Evolutionary conservation across 53 echinoderm and acorn worm genomes (phyloP).

Genomic region (Echinarachnius parma): DNA sequence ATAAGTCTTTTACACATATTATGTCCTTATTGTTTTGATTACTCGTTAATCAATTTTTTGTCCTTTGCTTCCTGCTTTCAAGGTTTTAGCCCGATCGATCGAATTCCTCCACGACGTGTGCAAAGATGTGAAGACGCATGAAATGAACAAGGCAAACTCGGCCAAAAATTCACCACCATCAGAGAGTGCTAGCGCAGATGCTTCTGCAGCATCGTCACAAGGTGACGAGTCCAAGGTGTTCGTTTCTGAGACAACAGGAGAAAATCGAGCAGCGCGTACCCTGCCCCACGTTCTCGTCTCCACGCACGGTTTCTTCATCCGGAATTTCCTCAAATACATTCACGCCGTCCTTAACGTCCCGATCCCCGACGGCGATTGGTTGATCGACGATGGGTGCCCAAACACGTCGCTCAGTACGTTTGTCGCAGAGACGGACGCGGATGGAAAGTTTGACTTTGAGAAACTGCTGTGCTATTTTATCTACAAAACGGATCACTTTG

Average conservation of each 20-base stretch:
- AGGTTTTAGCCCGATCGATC: constrained; percentile 7
- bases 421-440: constrained; percentile 24
- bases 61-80: not conserved
- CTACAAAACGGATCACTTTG: constrained; percentile 25
- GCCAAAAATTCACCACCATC: not conserved
- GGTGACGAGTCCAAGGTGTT: constrained; percentile 16
- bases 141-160: constrained; percentile 11
- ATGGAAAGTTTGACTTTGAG: constrained; percentile 36
- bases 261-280: constrained; percentile 5
- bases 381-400: constrained; percentile 36
- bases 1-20: too few species aligned
- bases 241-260: constrained; percentile 23
- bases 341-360: constrained; percentile 20
- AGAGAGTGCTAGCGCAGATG: not conserved
- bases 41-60: not conserved
- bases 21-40: not conserved
- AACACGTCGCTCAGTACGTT: constrained; percentile 42
- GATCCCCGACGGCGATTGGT: constrained; percentile 34
- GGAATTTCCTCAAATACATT: constrained; percentile 36
- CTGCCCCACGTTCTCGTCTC: constrained; percentile 41
- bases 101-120: constrained; percentile 40
- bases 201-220: not conserved
- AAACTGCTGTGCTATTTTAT: constrained; percentile 31
- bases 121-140: constrained; percentile 19
- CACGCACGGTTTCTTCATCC: constrained; percentile 41